A percentile compares a stretch with the other conserved stretches of the same genome.
phyloP scores from a whole-genome alignment of 92 coral and sea anemone genomes.

The Heteractis magnifica region DNA sequence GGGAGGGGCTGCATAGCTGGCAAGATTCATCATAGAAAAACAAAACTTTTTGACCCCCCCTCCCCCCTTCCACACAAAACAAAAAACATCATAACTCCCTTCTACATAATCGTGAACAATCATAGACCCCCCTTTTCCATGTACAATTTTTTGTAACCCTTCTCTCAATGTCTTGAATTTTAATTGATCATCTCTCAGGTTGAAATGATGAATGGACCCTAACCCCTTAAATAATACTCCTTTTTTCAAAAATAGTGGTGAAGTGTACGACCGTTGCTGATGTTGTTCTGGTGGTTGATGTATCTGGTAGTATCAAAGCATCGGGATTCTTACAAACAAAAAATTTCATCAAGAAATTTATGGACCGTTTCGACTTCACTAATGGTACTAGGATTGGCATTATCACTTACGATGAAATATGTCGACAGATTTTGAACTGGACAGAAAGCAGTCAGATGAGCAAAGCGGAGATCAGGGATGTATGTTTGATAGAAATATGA shows the following conservation, averaged over 20 bases:
- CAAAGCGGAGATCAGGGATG: not conserved
- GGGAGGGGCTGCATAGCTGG: too few species aligned
- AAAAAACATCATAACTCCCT: too few species aligned
- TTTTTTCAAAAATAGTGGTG: not conserved
- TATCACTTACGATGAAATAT: not conserved
- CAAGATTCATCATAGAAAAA: too few species aligned
- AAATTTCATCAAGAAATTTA: conserved; percentile 33
- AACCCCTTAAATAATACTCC: not conserved
- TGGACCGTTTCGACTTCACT: conserved; percentile 57
- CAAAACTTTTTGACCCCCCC: too few species aligned
- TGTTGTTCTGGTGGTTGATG: conserved; percentile 41
- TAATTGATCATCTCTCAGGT: too few species aligned
- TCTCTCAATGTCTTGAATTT: too few species aligned
- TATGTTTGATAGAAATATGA: not conserved
- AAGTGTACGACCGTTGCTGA: conserved; percentile 44
- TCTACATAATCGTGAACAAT: too few species aligned
- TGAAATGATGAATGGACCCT: too few species aligned
- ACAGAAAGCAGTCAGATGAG: not conserved
- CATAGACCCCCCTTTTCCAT: too few species aligned
- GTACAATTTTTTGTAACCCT: too few species aligned
- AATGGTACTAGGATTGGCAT: conserved; percentile 19
- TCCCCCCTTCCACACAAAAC: too few species aligned
- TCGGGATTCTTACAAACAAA: conserved; percentile 29
- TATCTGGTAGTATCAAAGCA: conserved; percentile 48
- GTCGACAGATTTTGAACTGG: conserved; percentile 1